Evolutionary conservation across 2,888 invertebrate species (phyloP).

Genomic region (Sarcophaga rosellei): DNA sequence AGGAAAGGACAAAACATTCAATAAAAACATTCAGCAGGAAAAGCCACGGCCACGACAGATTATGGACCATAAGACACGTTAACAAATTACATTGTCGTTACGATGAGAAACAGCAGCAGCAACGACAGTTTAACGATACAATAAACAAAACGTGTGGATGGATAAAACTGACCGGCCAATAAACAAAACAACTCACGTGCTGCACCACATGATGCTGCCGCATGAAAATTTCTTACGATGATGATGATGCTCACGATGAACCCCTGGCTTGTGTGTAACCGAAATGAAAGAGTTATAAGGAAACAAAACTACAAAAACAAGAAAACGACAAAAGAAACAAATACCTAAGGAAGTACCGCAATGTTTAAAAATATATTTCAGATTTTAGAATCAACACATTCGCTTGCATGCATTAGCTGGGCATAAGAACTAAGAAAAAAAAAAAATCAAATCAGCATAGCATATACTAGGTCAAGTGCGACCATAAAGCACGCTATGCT

Average conservation of each 20-base stretch:
- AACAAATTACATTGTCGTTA: slow-evolving; percentile 65
- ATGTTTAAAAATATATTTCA: slow-evolving; percentile 50
- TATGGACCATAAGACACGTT: slow-evolving; percentile 48
- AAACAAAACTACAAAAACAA: slow-evolving; percentile 20
- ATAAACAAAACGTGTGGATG: slow-evolving; percentile 68
- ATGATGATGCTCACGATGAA: slow-evolving; percentile 24
- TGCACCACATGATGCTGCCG: slow-evolving; percentile 57
- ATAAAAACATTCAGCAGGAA: slow-evolving; percentile 23
- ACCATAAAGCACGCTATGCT: background rate
- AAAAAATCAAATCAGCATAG: background rate
- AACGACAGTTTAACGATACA: slow-evolving; percentile 67
- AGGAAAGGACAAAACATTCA: slow-evolving; percentile 48
- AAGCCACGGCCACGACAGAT: slow-evolving; percentile 13
- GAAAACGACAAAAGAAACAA: background rate
- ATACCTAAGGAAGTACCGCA: slow-evolving; percentile 57
- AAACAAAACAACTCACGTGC: slow-evolving; percentile 68
- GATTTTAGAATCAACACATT: background rate
- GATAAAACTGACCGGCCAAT: slow-evolving; percentile 62
- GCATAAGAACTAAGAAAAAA: slow-evolving; percentile 5
- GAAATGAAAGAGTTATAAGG: slow-evolving; percentile 5
- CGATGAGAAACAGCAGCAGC: slow-evolving; percentile 64
- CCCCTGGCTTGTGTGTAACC: slow-evolving; percentile 16
- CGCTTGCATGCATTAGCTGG: background rate
- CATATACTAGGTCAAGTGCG: background rate
- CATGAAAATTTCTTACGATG: slow-evolving; percentile 1